These are phyloP conservation scores for Gari tellinella DNA, from an alignment of 2,888 invertebrate species.

Conservation along the genomic window DNA sequence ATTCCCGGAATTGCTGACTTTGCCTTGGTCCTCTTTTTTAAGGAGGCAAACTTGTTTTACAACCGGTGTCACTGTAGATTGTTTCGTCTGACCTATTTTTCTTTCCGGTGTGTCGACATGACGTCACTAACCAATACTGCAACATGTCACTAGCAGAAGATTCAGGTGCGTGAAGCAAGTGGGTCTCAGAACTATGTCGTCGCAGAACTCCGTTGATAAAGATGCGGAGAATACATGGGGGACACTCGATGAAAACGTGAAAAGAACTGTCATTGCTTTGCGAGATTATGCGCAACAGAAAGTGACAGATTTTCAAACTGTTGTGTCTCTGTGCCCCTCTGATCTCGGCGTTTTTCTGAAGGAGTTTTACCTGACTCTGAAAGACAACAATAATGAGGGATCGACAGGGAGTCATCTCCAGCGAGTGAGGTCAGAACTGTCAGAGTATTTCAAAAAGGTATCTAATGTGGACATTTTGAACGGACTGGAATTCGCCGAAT, in stretches of 20 bases:
- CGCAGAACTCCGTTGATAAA: constrained; percentile 47
- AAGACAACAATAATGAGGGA: constrained; percentile 58
- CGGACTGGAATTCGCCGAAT: constrained; percentile 68
- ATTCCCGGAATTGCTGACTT: too few species aligned
- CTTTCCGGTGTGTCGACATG: constrained; percentile 31
- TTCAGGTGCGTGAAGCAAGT: constrained; percentile 56
- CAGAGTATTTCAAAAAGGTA: constrained; percentile 73
- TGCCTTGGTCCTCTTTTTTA: not conserved
- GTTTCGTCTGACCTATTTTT: too few species aligned
- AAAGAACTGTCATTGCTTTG: constrained; percentile 57
- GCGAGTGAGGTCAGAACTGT: constrained; percentile 69
- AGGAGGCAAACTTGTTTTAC: too few species aligned
- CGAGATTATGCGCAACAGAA: constrained; percentile 70
- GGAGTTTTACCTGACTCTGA: constrained; percentile 73
- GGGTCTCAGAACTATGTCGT: constrained; percentile 54
- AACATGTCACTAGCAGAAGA: constrained; percentile 63
- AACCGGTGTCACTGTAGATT: too few species aligned
- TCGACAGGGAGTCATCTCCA: constrained; percentile 49
- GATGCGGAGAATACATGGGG: constrained; percentile 56
- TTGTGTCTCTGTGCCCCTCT: constrained; percentile 66
- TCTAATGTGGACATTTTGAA: constrained; percentile 71
- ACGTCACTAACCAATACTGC: constrained; percentile 68
- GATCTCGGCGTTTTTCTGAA: constrained; percentile 75
- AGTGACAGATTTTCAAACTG: constrained; percentile 69
- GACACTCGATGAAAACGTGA: constrained; percentile 39